phyloP scores from a whole-genome alignment of 2,797 vertebrate genomes.

The Pygocentrus nattereri region DNA sequence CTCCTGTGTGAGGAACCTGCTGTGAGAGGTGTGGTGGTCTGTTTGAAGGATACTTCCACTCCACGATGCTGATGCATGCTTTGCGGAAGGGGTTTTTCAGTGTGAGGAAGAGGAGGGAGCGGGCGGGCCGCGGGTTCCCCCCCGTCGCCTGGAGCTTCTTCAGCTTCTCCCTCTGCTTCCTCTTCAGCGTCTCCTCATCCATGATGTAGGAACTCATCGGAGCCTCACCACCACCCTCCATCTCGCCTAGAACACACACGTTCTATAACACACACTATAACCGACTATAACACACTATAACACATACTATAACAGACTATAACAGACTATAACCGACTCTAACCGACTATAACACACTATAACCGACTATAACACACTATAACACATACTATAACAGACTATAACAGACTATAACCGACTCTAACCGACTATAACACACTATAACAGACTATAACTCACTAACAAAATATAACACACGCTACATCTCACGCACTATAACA shows the following conservation, averaged over 20 bases:
- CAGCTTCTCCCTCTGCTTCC: slow-evolving; percentile 82
- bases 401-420: not conserved
- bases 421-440: not conserved
- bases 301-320: not conserved
- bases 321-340: not conserved
- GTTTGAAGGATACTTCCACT: slow-evolving; percentile 94
- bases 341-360: not conserved
- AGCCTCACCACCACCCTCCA: slow-evolving; percentile 78
- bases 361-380: not conserved
- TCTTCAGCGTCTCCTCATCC: slow-evolving; percentile 86
- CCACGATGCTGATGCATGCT: slow-evolving; percentile 91
- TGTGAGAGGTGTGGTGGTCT: not conserved
- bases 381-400: not conserved
- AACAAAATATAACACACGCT: not conserved
- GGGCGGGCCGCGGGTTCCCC: slow-evolving; percentile 84
- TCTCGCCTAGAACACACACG: slow-evolving; percentile 55
- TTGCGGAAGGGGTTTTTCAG: slow-evolving; percentile 89
- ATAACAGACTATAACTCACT: not conserved
- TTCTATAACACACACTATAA: not conserved
- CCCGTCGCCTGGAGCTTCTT: slow-evolving; percentile 87
- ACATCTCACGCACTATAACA: not conserved
- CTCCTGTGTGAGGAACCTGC: too few species aligned
- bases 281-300: not conserved
- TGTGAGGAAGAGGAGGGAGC: slow-evolving; percentile 89
- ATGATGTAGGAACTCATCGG: slow-evolving; percentile 76